These are phyloP conservation scores for Gymnopithys bicolor DNA, from an alignment of 2,797 vertebrate genomes.

Conservation along the genomic window DNA sequence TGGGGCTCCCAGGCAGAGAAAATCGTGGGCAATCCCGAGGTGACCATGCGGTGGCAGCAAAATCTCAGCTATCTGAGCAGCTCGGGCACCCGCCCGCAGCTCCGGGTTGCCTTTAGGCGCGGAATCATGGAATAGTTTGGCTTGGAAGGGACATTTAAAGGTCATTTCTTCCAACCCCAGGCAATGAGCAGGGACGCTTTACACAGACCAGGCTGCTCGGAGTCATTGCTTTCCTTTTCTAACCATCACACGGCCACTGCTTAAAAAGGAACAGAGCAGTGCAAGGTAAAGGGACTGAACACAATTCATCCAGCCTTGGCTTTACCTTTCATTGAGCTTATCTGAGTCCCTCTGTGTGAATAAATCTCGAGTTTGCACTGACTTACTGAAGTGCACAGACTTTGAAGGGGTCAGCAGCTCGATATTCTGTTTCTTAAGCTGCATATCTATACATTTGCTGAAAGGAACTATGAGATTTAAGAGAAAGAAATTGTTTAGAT, in stretches of 20 bases:
- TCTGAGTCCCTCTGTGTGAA: neutral
- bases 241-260: neutral
- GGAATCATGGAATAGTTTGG: fast-evolving
- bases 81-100: neutral
- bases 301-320: neutral
- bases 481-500: neutral
- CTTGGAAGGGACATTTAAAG: fast-evolving
- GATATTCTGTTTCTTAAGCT: neutral
- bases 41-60: slow-evolving; percentile 62
- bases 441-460: neutral
- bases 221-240: neutral
- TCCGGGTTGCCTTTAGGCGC: neutral
- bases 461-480: neutral
- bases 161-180: neutral
- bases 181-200: neutral
- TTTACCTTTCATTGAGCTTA: neutral
- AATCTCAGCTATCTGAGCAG: neutral
- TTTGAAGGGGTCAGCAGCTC: neutral
- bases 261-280: neutral
- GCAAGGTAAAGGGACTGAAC: neutral
- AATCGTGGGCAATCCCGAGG: neutral
- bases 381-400: neutral
- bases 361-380: neutral
- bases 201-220: fast-evolving
- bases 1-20: neutral